Evolutionary conservation across 2,113 vertebrate species (phyloP).

Genomic region (Oophaga pumilio): DNA sequence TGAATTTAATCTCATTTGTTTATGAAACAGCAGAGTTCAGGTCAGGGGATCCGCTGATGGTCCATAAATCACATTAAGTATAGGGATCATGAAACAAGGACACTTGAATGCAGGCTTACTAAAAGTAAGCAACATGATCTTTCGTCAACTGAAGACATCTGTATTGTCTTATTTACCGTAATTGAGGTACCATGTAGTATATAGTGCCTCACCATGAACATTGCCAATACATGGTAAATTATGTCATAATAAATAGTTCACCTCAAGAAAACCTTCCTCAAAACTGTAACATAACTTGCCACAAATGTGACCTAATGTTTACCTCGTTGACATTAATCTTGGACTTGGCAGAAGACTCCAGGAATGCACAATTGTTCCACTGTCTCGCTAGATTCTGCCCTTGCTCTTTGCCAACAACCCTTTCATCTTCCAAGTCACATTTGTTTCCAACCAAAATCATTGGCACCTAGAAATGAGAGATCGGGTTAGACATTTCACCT

Average conservation of each 20-base stretch:
- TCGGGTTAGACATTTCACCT: not conserved
- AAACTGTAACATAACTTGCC: not conserved
- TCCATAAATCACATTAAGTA: too few species aligned
- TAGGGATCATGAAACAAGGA: too few species aligned
- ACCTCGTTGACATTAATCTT: slow-evolving; percentile 99
- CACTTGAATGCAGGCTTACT: not conserved
- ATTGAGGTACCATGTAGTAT: too few species aligned
- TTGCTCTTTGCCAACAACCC: slow-evolving; percentile 96
- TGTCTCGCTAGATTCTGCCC: slow-evolving; percentile 94
- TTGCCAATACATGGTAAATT: not conserved
- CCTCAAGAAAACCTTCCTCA: not conserved
- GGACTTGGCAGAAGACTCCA: slow-evolving; percentile 98
- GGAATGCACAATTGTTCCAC: slow-evolving; percentile 97
- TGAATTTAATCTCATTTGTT: too few species aligned
- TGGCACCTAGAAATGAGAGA: slow-evolving; percentile 79
- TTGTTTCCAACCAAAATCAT: slow-evolving; percentile 99
- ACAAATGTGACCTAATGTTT: slow-evolving; percentile 51
- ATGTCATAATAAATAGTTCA: not conserved
- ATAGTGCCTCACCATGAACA: not conserved
- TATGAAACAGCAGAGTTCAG: too few species aligned
- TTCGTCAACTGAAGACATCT: too few species aligned
- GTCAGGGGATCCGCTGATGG: too few species aligned
- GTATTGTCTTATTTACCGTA: too few species aligned
- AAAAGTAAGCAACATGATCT: not conserved
- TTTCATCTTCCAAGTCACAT: slow-evolving; percentile 97